Evolutionary conservation across 2,113 vertebrate genomes (phyloP), one percentile per base, ranked within the genome.

Genomic region (Empidonax traillii): DNA sequence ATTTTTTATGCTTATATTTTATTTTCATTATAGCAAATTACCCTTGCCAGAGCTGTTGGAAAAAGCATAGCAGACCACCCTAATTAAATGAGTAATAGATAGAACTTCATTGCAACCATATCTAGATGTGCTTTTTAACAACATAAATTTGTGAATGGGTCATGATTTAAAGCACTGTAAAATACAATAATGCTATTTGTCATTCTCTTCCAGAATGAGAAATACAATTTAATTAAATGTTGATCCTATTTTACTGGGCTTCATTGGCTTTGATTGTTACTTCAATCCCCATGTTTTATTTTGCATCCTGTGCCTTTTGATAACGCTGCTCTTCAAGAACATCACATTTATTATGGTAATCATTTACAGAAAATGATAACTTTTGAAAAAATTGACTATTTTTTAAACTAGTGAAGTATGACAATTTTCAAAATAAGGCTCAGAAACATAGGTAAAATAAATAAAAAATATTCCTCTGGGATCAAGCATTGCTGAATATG

Each of bases 151-250:
- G 51, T 51, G 44, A 92, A 77, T 47, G 27, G 76, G 23, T 39
- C 21, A 69, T 66, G 35, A 68, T 82, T 66, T 87, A 93, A 95
- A 73, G 28, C 74, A 37, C 28, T 93, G 52, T 96, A 90, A 90
- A 96, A 96, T 96, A 44, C 15, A 91, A 21, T 72, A 80, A 74
- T 56, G 10, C 6, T 82, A 61, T 83, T 93, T 94, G 90, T 92
- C 73, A 53, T 90, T 94, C 47, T 39, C 53, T 97, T 97, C 79
- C 75, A 88, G 83, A 97, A 91, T 82, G 74, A 96, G 79, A 95
- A 97, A 97, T 95, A 14, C 28, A 73, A 84, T 97, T 96, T 97
- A 97, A 97, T 94, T 96, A 95, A 96, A 91, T 65, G 59, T 77
- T 80, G 90, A 71, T 96, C 85, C 66, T 49, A 20, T 87, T 90